Conservation (phyloP, 2,888 invertebrate species). For the Fabriciana adippe region DNA sequence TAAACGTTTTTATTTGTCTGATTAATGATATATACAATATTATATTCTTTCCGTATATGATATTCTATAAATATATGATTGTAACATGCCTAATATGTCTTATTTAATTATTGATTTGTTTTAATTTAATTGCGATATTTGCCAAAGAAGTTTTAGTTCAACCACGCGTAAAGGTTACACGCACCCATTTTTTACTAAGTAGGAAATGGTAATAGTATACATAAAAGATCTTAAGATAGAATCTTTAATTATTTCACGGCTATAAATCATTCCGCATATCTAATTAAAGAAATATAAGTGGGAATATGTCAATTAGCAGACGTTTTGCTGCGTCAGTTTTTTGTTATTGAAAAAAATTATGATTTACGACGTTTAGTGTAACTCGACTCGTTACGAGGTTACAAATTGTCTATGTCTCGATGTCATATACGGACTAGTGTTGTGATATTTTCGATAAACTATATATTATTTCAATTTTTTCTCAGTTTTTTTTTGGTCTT, state of each 20-base stretch:
- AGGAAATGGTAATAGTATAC: background rate
- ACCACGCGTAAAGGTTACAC: no score
- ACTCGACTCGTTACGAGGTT: constrained; percentile 72
- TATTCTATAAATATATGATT: no score
- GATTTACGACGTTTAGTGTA: constrained; percentile 71
- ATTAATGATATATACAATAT: no score
- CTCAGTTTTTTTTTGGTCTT: no score
- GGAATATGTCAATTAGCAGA: constrained; percentile 81
- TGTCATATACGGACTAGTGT: constrained; percentile 45
- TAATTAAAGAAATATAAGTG: constrained; percentile 56
- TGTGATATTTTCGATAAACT: constrained; percentile 26
- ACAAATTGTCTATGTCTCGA: constrained; percentile 71
- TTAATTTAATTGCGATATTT: no score
- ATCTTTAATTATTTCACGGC: constrained; percentile 13
- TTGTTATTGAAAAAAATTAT: constrained; percentile 59
- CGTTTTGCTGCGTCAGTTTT: constrained; percentile 68
- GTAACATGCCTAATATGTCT: no score
- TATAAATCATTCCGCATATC: constrained; percentile 43
- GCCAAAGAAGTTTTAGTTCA: no score
- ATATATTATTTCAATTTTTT: background rate
- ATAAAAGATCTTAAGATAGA: background rate
- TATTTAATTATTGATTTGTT: no score
- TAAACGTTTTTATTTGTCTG: no score
- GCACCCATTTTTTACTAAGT: no score
- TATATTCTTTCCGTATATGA: no score